Evolutionary conservation across 2,113 vertebrate genomes (phyloP).

Genomic region (Chlamydotis undulata): DNA sequence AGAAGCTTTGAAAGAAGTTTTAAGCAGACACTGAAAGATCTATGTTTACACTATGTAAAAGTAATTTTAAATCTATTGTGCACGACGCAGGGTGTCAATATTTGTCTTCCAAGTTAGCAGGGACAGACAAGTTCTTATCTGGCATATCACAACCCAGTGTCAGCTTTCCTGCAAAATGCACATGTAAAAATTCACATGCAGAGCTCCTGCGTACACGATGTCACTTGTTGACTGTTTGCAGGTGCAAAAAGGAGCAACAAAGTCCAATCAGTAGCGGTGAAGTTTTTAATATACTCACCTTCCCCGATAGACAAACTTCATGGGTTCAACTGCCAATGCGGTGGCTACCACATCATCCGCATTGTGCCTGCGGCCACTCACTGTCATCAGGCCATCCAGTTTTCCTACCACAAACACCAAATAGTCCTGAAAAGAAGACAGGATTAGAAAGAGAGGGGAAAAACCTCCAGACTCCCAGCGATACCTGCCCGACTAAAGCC

Average conservation of each 20-base stretch:
- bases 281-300: slow-evolving; percentile 77
- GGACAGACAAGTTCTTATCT: not conserved
- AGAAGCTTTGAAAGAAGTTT: not conserved
- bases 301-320: slow-evolving; percentile 98
- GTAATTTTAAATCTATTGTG: not conserved
- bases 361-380: slow-evolving; percentile 88
- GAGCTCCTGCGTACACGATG: not conserved
- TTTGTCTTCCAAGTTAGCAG: not conserved
- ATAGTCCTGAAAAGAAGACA: slow-evolving; percentile 79
- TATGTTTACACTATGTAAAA: not conserved
- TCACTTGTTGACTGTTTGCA: not conserved
- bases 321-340: slow-evolving; percentile 90
- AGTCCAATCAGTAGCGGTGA: not conserved
- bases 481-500: not conserved
- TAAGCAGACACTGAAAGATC: not conserved
- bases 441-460: not conserved
- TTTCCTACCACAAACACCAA: slow-evolving; percentile 93
- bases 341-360: slow-evolving; percentile 94
- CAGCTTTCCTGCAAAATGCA: not conserved
- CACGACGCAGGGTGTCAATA: not conserved
- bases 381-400: slow-evolving; percentile 92
- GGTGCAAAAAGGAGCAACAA: not conserved
- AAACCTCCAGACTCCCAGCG: not conserved
- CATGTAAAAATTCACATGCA: not conserved
- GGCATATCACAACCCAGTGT: not conserved